Evolutionary conservation across 2,797 vertebrate species (phyloP), one percentile per base, ranked within the genome.

Genomic region (Cryptoprocta ferox): DNA sequence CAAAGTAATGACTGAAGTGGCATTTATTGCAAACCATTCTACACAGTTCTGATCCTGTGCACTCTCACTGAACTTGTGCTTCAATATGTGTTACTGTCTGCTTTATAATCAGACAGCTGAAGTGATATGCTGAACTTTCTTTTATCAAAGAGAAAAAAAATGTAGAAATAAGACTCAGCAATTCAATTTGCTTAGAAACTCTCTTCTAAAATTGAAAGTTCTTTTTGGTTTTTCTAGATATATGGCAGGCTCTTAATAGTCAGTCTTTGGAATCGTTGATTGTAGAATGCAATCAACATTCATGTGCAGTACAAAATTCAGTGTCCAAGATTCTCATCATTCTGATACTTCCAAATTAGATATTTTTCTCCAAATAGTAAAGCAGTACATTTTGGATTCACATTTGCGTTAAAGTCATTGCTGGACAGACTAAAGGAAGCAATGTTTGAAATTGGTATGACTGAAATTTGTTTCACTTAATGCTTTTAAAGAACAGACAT

Each of bases 241-340:
- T 6, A 15, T 82, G 32, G 37, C 2, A 86, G 42, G 37, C 4
- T 95, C 83, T 93, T 63, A 94, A 76, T 71, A 93, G 45, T 88
- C 26, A 93, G 42, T 89, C 26, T 80, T 42, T 80, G 8, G 53
- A 75, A 96, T 19, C 0, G 0, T 71, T 96, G 89, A 95, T 91
- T 92, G 96, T 85, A 78, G 79, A 92, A 91, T 71, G 12, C 8
- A 95, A 81, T 96, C 63, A 90, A n/a, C 92, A 93, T 83, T 96
- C 94, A 82, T 35, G 48, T 28, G 8, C 14, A 92, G 30, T 95
- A 56, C 18, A 91, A 95, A 97, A 97, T 42, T 95, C 73, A 88
- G 0, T 35, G 85, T 96, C 84, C 86, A 85, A 66, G 53, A 91
- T 91, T 70, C 32, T 94, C 71, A 59, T 91, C 95, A 88, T 65